Conservation (phyloP, 2,797 vertebrate genomes). For the Melanotaenia nigrans region DNA sequence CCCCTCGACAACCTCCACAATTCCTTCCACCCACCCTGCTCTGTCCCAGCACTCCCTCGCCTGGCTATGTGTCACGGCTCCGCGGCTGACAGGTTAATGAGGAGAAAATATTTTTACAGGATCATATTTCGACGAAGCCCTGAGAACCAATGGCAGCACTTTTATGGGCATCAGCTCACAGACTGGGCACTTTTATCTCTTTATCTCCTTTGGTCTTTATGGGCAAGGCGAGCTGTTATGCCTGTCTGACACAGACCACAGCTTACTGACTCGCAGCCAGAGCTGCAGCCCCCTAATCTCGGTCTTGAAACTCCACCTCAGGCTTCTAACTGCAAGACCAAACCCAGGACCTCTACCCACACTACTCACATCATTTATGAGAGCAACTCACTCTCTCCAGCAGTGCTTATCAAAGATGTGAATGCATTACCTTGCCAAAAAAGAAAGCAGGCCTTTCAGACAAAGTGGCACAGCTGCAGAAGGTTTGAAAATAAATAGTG, state of each 20-base stretch:
- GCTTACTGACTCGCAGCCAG: constrained; percentile 49
- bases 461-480: constrained; percentile 61
- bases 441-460: constrained; percentile 60
- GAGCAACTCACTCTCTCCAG: constrained; percentile 31
- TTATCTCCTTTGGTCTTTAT: constrained; percentile 76
- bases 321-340: constrained; percentile 33
- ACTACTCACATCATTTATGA: constrained; percentile 39
- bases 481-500: constrained; percentile 80
- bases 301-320: constrained; percentile 55
- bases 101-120: constrained; percentile 89
- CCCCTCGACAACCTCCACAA: constrained; percentile 54
- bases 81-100: constrained; percentile 86
- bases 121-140: constrained; percentile 78
- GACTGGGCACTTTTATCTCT: constrained; percentile 77
- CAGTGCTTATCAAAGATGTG: constrained; percentile 59
- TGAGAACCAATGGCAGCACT: constrained; percentile 74
- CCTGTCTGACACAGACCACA: constrained; percentile 67
- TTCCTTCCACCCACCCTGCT: constrained; percentile 45
- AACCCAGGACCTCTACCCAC: constrained; percentile 37
- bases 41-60: constrained; percentile 58
- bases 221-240: constrained; percentile 51
- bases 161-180: constrained; percentile 79
- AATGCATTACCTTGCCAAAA: constrained; percentile 42
- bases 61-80: constrained; percentile 73
- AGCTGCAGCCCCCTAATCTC: constrained; percentile 52